These are phyloP conservation scores for Tichodroma muraria DNA, from an alignment of 2,113 vertebrate species.

Conservation along the genomic window DNA sequence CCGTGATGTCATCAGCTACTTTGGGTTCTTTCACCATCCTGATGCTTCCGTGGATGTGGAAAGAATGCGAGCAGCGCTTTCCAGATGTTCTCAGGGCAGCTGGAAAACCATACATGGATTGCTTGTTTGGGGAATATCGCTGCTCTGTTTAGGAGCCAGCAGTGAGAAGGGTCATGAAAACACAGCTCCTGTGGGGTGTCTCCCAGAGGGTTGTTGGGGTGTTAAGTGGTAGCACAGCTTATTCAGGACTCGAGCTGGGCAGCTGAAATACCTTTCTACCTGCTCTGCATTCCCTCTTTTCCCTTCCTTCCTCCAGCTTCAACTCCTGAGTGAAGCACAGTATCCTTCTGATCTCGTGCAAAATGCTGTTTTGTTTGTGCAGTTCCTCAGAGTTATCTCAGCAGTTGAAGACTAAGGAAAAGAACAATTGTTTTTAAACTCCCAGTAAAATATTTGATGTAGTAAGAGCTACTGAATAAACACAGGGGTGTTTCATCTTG, in stretches of 20 bases:
- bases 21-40: conserved; percentile 39
- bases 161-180: neutral
- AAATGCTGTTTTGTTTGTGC: neutral
- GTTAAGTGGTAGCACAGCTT: neutral
- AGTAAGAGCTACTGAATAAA: neutral
- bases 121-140: neutral
- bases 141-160: neutral
- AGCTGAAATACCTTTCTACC: neutral
- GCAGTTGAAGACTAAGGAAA: neutral
- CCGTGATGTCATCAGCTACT: conserved; percentile 61
- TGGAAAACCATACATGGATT: conserved; percentile 54
- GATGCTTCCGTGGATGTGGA: conserved; percentile 38
- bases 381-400: neutral
- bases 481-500: neutral
- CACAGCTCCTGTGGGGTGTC: neutral
- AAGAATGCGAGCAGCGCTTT: conserved; percentile 60
- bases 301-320: neutral
- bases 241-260: neutral
- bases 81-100: conserved; percentile 63
- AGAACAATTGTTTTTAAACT: neutral
- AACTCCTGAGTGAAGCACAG: neutral
- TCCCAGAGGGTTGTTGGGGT: neutral
- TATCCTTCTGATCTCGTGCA: neutral
- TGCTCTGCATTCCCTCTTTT: neutral
- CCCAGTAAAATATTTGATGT: neutral